Evolutionary conservation across 2,888 invertebrate species (phyloP), one percentile per base, ranked within the genome.

Genomic region (Ichneumoninae sp.): DNA sequence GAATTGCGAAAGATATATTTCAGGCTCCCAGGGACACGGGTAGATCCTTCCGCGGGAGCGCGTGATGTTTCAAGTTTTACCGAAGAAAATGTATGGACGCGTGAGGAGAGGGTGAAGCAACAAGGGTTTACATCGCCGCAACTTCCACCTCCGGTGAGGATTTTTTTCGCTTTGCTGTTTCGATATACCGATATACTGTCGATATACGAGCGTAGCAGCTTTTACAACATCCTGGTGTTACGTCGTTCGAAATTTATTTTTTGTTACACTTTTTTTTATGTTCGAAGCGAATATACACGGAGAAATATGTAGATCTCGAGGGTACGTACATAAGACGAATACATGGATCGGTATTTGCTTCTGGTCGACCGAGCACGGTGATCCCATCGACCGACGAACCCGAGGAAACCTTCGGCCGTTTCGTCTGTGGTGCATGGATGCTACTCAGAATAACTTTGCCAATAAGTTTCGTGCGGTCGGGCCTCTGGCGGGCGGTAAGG

Each of bases 381-480:
- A 62, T 74, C 47, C 22, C 33, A 65, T 75, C 74, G 74, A 72
- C 44, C 6, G 44, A 40, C 57, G 44, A 30, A 44, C 68, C 47
- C 26, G 44, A 16, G 74, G 33, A 62, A 62, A 62, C 62, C 62
- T 33, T 62, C 62, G 33, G 62, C 62, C 26, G 30, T 62, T 62
- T 62, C 60, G 60, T 60, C 36, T 33, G 13, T 2, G 10, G 22
- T 16, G 19, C 36, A 69, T 70, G 50, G 8, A 36, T 52, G 22
- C 69, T 70, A 33, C 81, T 16, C 52, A 65, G 70, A 74, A 80
- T 77, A 80, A 84, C 69, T 80, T 60, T 60, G 83, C 77, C 83
- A 80, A 84, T 84, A 80, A 77, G 74, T 84, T 84, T 80, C 77
- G 74, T 77, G 74, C 30, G 80, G 71, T 80, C 62, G 62, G 30